Base-by-base conservation (phyloP, 1,140 invertebrate genomes). In the Platorchestia sp. region DNA sequence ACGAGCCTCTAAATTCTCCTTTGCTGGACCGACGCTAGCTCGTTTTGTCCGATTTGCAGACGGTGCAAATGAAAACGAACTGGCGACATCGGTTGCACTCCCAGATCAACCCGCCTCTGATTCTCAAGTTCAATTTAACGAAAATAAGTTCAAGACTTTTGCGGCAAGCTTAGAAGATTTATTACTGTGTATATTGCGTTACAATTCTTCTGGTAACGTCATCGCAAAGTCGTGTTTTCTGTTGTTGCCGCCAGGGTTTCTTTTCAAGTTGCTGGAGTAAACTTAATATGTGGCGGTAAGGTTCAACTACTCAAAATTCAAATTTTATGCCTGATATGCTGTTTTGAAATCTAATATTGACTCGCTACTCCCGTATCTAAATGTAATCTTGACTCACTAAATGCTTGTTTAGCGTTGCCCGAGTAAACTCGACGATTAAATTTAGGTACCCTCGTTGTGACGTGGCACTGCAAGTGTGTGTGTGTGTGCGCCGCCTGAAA, bases 1-100 rank as follows among this genome's bases (percentile, higher is more conserved):
- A 90, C 42, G 87, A 43, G 91, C 91, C 43, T 44, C 44, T 93
- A 45, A 93, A 93, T 93, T 45, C 91, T 93, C 36, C 91, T 93
- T 93, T 93, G 45, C 44, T 93, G 43, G 43, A 40, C 43, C 91
- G 91, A 93, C 44, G 91, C 36, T 89, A 5, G 41, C 45, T 93
- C 91, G 91, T 93, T 93, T 93, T 27, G 59, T 27, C 27, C 59
- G 59, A 75, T 75, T 75, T 75, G 59, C 59, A 14, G 14, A 10
- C 59, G 3, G 59, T 75, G 14, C 59, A 75, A 75, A 75, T 75
- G 59, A 75, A 27, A 75, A 75, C 10, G 59, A 75, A 75, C 59
- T 75, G 36, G 14, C 59, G 59, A 75, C 14, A 10, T 27, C 59
- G 14, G 59, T 75, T 22, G 36, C 59, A 22, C 59, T 10, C 36